Evolutionary conservation across 53 echinoderm and acorn worm genomes (phyloP).

Genomic region (Actinopyga echinites): DNA sequence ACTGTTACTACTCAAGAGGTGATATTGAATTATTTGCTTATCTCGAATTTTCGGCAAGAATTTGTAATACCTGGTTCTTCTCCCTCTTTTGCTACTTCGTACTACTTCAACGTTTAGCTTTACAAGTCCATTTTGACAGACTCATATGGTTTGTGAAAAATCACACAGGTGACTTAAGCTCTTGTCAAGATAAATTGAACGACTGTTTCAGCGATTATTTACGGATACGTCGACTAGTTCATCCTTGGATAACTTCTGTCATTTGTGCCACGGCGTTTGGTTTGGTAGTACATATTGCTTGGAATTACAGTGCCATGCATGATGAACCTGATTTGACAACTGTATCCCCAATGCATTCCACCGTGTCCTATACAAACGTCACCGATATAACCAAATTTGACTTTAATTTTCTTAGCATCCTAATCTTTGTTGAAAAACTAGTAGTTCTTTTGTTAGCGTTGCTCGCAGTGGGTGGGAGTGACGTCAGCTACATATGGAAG

Average conservation of each 20-base stretch:
- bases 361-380: too few species aligned
- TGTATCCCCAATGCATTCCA: background rate
- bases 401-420: background rate
- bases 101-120: background rate
- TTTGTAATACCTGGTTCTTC: too few species aligned
- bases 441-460: background rate
- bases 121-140: background rate
- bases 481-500: background rate
- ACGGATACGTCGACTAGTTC: too few species aligned
- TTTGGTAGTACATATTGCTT: too few species aligned
- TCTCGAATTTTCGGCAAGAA: too few species aligned
- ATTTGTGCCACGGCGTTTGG: too few species aligned
- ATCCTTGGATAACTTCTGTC: too few species aligned
- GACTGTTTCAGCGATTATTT: background rate
- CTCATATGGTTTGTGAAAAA: background rate
- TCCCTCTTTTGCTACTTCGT: slow-evolving; percentile 5
- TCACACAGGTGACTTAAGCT: background rate
- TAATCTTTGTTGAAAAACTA: background rate
- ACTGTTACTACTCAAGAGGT: too few species aligned
- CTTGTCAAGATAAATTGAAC: background rate
- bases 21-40: too few species aligned
- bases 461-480: slow-evolving; percentile 24
- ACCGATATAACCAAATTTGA: background rate
- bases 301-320: too few species aligned
- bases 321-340: too few species aligned